phyloP scores from a whole-genome alignment of 2,888 invertebrate genomes.

The Trachelus iudaicus region DNA sequence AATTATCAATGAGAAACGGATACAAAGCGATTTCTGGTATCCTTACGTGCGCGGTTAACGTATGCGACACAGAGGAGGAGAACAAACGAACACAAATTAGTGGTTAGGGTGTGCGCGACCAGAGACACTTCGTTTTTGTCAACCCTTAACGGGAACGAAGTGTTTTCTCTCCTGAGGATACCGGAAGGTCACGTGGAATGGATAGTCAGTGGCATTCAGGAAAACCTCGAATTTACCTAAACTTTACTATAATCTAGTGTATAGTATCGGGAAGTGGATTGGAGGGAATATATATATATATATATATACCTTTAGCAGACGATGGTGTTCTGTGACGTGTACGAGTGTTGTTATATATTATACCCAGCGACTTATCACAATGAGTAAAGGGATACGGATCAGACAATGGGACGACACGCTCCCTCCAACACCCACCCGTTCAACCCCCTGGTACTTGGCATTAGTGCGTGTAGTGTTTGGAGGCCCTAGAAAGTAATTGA shows the following conservation, averaged over 20 bases:
- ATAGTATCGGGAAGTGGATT: neutral
- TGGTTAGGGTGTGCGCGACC: slow-evolving; percentile 27
- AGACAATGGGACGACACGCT: slow-evolving; percentile 38
- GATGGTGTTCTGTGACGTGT: slow-evolving; percentile 12
- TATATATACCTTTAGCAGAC: slow-evolving; percentile 23
- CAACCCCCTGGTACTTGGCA: neutral
- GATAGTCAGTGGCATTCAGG: neutral
- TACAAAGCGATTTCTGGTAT: neutral
- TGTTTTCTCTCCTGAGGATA: slow-evolving; percentile 4
- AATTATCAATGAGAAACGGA: neutral
- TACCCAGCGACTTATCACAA: neutral
- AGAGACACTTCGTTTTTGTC: slow-evolving; percentile 36
- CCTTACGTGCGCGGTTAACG: neutral
- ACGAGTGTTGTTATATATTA: neutral
- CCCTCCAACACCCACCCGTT: slow-evolving; percentile 19
- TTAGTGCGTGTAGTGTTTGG: slow-evolving; percentile 38
- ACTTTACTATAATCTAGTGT: neutral
- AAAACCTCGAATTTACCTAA: neutral
- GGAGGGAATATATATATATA: neutral
- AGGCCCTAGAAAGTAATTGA: slow-evolving; percentile 62
- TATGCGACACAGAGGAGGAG: neutral
- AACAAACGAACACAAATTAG: slow-evolving; percentile 23
- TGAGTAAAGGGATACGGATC: neutral
- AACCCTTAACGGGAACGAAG: slow-evolving; percentile 25
- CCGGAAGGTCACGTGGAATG: neutral